Evolutionary conservation across 2,113 vertebrate species (phyloP).

Genomic region (Megaceryle maxima): DNA sequence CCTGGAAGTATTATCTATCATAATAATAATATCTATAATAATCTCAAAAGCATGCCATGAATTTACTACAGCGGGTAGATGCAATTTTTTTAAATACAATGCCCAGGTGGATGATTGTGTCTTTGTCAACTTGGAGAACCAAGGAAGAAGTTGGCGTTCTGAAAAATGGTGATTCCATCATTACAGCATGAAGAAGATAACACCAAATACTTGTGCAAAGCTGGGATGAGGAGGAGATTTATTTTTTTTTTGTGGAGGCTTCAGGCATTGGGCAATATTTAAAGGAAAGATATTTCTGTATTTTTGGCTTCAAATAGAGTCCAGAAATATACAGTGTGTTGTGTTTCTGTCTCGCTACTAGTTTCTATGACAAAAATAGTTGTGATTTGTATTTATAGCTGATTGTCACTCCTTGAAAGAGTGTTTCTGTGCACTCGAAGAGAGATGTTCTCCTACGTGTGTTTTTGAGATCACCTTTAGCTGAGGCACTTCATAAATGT

Average conservation of each 20-base stretch:
- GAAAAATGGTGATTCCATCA: background rate
- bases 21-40: conserved; percentile 12
- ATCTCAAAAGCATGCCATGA: conserved; percentile 20
- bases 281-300: background rate
- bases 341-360: background rate
- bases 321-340: background rate
- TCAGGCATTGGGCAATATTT: conserved; percentile 1
- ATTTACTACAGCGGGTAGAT: conserved; percentile 49
- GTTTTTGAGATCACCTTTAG: background rate
- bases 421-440: background rate
- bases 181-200: background rate
- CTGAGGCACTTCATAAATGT: background rate
- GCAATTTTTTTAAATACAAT: conserved; percentile 42
- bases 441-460: background rate
- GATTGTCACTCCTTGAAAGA: background rate
- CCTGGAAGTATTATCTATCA: conserved; percentile 17
- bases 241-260: background rate
- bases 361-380: background rate
- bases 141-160: background rate
- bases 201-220: background rate
- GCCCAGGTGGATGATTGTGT: background rate
- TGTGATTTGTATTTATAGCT: background rate
- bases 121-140: background rate
- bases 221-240: background rate
- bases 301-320: background rate